Evolutionary conservation across 2,113 vertebrate genomes (phyloP), one percentile per base, ranked within the genome.

Genomic region (Morphnarchus princeps): DNA sequence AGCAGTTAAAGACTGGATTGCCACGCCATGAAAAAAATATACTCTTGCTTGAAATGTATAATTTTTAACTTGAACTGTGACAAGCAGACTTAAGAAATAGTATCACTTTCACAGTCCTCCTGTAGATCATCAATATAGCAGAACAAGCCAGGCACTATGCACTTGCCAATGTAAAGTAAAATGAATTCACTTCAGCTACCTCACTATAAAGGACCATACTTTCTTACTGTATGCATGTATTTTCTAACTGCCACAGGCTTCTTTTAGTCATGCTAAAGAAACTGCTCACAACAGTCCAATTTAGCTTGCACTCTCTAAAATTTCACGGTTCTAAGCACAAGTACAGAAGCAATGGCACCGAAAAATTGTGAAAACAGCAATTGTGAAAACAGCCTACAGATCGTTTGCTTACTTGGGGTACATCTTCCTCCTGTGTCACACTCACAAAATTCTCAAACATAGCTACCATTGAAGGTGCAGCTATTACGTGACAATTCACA

Each of bases 401-500:
- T 92, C 36, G 78, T 88, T 40, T 90, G 40, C 97, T 98, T 97
- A 99, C 99, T 98, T 99, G 99, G 58, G 99, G 99, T 17, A 99
- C 99, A 4, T 99, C 99, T 78, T 99, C 99, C 96, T 99, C 99
- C 88, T 99, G 99, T 85, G 98, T 99, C 93, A 99, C 99, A 67
- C 98, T 99, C 94, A 99, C 98, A 95, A 99, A 99, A 97, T 99
- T 99, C 97, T 99, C 99, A 97, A 99, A 99, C 99, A 99, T 99
- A 90, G 99, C 99, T 90, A 99, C 99, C 99, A 99, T 99, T 2
- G 99, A 99, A 3, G 99, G 99, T 57, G 99, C 99, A 70, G 99
- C 99, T 81, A 99, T 99, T 89, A 99, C 99, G 5, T 99, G 99
- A 95, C 99, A 99, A 96, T 99, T 99, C 87, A 99, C 99, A 82